A percentile compares a stretch with the other conserved stretches of the same genome.
phyloP scores from a whole-genome alignment of 2,113 vertebrate species.

The Anhinga rufa region DNA sequence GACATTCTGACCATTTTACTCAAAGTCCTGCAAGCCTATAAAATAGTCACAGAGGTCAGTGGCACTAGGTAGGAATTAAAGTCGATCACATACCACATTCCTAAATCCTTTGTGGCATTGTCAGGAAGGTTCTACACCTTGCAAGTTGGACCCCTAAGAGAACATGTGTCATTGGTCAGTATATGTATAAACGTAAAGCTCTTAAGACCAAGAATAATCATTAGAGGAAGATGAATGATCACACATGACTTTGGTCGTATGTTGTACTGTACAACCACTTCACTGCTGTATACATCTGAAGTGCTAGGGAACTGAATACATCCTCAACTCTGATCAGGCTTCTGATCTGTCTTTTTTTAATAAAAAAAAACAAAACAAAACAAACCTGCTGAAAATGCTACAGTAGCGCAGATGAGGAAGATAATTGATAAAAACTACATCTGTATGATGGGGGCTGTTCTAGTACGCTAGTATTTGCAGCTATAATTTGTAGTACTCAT shows the following conservation, averaged over 20 bases:
- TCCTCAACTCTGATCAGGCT: not conserved
- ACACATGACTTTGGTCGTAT: not conserved
- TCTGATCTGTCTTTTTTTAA: not conserved
- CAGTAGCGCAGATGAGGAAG: not conserved
- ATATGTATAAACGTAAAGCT: not conserved
- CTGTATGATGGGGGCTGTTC: not conserved
- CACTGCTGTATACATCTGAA: not conserved
- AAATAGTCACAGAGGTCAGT: not conserved
- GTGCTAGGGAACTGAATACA: not conserved
- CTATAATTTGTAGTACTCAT: not conserved
- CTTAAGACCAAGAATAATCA: not conserved
- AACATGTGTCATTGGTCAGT: not conserved
- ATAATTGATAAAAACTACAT: not conserved
- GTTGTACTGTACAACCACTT: not conserved
- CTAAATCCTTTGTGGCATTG: not conserved
- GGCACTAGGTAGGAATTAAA: not conserved
- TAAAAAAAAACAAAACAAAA: too few species aligned
- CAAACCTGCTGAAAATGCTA: not conserved
- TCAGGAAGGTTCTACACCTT: not conserved
- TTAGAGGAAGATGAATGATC: not conserved
- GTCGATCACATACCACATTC: not conserved
- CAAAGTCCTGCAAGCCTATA: not conserved
- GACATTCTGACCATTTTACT: not conserved
- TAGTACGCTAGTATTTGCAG: not conserved
- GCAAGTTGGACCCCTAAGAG: not conserved